A percentile compares a stretch with the other conserved stretches of the same genome.
These are phyloP conservation scores for Oeneis ivallda DNA, from an alignment of 2,888 invertebrate genomes.

Conservation along the genomic window DNA sequence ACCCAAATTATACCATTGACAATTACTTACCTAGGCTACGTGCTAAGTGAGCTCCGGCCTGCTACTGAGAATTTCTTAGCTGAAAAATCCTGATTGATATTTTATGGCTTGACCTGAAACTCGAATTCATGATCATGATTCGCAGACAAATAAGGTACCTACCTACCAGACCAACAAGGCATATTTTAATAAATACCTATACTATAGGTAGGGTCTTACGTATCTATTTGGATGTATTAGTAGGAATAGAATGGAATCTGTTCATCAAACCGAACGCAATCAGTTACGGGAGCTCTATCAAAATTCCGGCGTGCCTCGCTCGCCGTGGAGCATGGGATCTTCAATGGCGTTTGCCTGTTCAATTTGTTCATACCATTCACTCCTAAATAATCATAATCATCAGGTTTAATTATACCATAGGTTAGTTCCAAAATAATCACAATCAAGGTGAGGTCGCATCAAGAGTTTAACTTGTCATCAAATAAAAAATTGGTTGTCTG, in stretches of 20 bases:
- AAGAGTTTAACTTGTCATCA: background rate
- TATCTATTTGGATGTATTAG: background rate
- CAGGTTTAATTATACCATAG: background rate
- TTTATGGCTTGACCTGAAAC: too few relatives aligned
- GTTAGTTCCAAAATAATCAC: background rate
- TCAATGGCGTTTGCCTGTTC: constrained; percentile 49
- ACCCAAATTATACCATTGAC: background rate
- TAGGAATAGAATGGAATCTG: constrained; percentile 57
- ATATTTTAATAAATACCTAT: background rate
- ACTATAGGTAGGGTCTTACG: background rate
- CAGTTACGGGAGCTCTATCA: constrained; percentile 74
- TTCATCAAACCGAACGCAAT: constrained; percentile 74
- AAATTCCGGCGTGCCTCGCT: constrained; percentile 69
- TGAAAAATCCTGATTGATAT: too few relatives aligned
- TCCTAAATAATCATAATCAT: background rate
- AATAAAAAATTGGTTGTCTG: too few relatives aligned
- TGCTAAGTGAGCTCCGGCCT: too few relatives aligned
- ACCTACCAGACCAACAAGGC: too few relatives aligned
- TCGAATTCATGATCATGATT: too few relatives aligned
- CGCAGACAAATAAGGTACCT: too few relatives aligned
- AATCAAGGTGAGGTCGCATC: background rate
- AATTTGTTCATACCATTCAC: constrained; percentile 4
- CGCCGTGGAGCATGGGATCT: constrained; percentile 51
- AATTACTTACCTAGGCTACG: background rate
- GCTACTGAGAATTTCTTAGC: too few relatives aligned